Evolutionary conservation across 1,140 invertebrate genomes (phyloP), one percentile per base, ranked within the genome.

Genomic region (Drosophila truncata): DNA sequence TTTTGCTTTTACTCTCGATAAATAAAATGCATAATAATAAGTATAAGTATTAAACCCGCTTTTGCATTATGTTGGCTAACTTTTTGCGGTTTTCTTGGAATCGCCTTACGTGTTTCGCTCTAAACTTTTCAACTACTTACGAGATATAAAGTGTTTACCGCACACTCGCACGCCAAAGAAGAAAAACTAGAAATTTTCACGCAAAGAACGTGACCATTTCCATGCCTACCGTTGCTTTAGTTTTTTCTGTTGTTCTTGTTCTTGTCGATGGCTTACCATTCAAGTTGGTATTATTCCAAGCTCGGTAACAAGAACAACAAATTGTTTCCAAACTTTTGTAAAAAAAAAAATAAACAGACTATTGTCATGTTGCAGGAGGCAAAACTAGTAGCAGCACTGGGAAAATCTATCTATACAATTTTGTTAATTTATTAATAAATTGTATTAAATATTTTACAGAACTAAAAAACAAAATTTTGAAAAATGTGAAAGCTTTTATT

Each of bases 131-230:
- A 58, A 74, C 72, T 76, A 76, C 60, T 65, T 75, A 25, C 37
- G 46, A 29, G 41, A 37, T 47, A 73, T 79, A 79, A 64, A 77
- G 64, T 58, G 62, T 62, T 79, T 73, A 46, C 41, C 58, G 41
- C 42, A 20, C 35, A 39, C n/a, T 37, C 70, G 37, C 50, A 62
- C 37, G 57, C 37, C 27, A 42, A 52, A 50, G 63, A 52, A 46
- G 63, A 42, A 55, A 55, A 71, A 47, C 46, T 54, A 52, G 31
- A 49, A 42, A 44, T 70, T 80, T 46, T 78, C 58, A 47, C 54
- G 70, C 71, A 72, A 57, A 65, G 76, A 52, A 86, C 82, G 82
- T 85, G 82, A 85, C 82, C 78, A 78, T 85, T 82, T 86, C 54
- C 69, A 42, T 67, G 63, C 27, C 27, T 80, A 52, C 39, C 58